phyloP scores from a whole-genome alignment of 2,797 vertebrate species.

The Cyprinella venusta region DNA sequence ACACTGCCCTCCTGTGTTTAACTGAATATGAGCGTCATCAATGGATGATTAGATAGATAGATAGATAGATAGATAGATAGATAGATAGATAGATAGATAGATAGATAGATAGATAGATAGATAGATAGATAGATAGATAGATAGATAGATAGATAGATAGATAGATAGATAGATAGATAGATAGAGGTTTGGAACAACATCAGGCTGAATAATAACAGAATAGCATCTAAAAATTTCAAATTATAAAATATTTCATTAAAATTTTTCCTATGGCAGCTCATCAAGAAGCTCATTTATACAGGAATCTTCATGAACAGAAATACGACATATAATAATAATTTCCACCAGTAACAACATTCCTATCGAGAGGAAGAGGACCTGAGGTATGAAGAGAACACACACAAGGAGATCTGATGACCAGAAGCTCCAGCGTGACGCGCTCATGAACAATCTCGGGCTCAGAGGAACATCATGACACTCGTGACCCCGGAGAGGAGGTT shows the following conservation, averaged over 20 bases:
- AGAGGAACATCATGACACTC: too few species aligned
- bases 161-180: too few species aligned
- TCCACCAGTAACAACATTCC: background rate
- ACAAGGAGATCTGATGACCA: background rate
- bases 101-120: too few species aligned
- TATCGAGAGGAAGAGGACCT: too few species aligned
- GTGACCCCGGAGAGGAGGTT: too few species aligned
- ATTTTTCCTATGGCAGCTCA: background rate
- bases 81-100: too few species aligned
- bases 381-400: background rate
- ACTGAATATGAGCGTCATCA: background rate
- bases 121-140: too few species aligned
- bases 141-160: too few species aligned
- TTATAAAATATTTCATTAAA: background rate
- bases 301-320: background rate
- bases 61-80: too few species aligned
- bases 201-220: too few species aligned
- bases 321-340: background rate
- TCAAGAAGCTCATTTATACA: background rate
- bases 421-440: background rate
- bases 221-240: background rate
- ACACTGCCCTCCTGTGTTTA: conserved; percentile 13
- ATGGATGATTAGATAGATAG: too few species aligned
- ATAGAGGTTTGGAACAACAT: too few species aligned
- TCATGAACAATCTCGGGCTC: conserved; percentile 19